These are phyloP conservation scores for Morpho deidamia DNA, from an alignment of 2,888 invertebrate species.

Conservation along the genomic window DNA sequence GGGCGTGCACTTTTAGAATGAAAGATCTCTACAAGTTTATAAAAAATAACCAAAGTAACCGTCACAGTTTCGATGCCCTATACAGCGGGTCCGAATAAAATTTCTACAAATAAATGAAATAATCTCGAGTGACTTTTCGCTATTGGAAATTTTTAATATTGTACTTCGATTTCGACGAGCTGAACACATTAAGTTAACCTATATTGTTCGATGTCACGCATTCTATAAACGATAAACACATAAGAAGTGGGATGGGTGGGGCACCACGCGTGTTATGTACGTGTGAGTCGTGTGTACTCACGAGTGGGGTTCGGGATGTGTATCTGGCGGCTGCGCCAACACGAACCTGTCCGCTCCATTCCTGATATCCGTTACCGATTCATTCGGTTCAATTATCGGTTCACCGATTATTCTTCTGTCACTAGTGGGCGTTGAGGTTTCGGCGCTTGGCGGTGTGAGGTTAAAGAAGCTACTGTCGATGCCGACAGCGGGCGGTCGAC, in stretches of 20 bases:
- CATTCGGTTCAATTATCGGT: constrained; percentile 19
- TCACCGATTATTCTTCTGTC: constrained; percentile 34
- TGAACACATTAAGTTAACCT: background rate
- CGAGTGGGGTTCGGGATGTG: constrained; percentile 71
- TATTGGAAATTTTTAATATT: no score
- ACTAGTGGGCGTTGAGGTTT: constrained; percentile 54
- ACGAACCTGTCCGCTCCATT: constrained; percentile 38
- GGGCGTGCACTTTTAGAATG: no score
- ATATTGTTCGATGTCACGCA: constrained; percentile 25
- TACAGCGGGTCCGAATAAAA: no score
- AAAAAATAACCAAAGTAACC: no score
- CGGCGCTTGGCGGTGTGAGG: constrained; percentile 70
- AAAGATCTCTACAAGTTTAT: no score
- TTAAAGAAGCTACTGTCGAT: constrained; percentile 60
- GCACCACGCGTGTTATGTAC: constrained; percentile 42
- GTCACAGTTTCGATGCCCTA: no score
- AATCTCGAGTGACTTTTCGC: background rate
- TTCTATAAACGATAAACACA: constrained; percentile 7
- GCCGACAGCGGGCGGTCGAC: constrained; percentile 61
- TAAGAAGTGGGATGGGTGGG: constrained; percentile 23
- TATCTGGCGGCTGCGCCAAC: constrained; percentile 53
- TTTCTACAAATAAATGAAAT: no score
- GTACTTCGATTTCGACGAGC: no score
- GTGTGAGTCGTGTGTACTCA: constrained; percentile 62
- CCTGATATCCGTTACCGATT: constrained; percentile 11